Evolutionary conservation across 2,113 vertebrate species (phyloP).

Genomic region (Halichoerus grypus): DNA sequence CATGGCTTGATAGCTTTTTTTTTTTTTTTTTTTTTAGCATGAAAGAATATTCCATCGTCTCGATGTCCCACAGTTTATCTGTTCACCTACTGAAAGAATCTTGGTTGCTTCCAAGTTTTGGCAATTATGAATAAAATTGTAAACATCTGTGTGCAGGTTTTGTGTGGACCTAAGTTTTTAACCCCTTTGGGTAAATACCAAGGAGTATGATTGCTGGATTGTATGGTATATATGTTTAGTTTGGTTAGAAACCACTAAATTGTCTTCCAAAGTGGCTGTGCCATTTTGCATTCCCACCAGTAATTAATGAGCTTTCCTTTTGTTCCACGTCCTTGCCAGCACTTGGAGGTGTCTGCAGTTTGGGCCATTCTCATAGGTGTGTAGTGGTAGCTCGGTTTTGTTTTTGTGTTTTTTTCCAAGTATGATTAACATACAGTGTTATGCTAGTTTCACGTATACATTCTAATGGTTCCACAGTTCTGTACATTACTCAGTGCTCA

Average conservation of each 20-base stretch:
- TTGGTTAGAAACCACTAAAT: background rate
- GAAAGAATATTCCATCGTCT: background rate
- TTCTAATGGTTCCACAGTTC: background rate
- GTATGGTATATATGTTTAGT: background rate
- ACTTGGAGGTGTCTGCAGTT: background rate
- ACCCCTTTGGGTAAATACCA: background rate
- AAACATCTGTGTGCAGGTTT: background rate
- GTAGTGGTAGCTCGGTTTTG: background rate
- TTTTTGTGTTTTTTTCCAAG: background rate
- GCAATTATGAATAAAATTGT: background rate
- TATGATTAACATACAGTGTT: background rate
- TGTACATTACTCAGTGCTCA: background rate
- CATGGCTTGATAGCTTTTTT: background rate
- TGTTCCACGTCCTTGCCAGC: background rate
- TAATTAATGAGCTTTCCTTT: background rate
- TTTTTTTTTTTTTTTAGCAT: background rate
- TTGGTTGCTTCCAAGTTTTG: background rate
- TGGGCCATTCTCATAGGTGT: background rate
- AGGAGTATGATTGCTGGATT: background rate
- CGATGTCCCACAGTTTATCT: background rate
- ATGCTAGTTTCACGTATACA: background rate
- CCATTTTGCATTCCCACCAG: background rate
- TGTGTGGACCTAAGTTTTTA: background rate
- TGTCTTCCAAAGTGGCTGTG: background rate
- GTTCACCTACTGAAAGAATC: background rate